Conservation (phyloP, 2,113 vertebrate species). For the Stigmatopora nigra region DNA sequence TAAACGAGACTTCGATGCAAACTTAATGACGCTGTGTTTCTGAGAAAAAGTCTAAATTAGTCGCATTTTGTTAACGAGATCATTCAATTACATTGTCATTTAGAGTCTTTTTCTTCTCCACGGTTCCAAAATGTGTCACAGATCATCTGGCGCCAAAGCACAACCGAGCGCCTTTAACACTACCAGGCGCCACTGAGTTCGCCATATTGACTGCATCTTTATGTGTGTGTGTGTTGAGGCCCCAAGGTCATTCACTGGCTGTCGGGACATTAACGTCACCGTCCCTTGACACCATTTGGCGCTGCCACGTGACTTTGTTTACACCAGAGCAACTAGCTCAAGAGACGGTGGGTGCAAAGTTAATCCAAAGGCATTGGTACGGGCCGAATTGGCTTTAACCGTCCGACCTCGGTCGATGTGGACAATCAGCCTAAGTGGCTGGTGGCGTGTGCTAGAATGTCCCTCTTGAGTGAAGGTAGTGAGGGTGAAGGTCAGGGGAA, state of each 20-base stretch:
- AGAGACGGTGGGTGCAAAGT: constrained; percentile 13
- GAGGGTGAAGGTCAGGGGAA: constrained; percentile 35
- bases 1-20: constrained; percentile 9
- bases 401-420: constrained; percentile 14
- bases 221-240: neutral
- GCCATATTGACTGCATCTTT: constrained; percentile 26
- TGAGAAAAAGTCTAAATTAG: constrained; percentile 1
- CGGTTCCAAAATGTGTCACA: neutral
- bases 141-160: constrained; percentile 18
- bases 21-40: constrained; percentile 2
- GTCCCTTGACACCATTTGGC: constrained; percentile 1
- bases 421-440: constrained; percentile 31
- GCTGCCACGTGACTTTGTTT: neutral
- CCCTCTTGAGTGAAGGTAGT: constrained; percentile 20
- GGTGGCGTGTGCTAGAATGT: constrained; percentile 37
- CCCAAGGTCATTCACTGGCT: constrained; percentile 38
- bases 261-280: neutral
- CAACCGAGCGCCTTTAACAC: constrained; percentile 23
- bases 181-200: constrained; percentile 16
- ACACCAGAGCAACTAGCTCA: neutral
- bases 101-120: neutral
- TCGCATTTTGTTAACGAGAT: neutral
- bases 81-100: neutral
- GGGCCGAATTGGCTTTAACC: constrained; percentile 12
- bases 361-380: constrained; percentile 21